phyloP scores from a whole-genome alignment of 2,888 invertebrate genomes.

The Criorhina ranunculi region DNA sequence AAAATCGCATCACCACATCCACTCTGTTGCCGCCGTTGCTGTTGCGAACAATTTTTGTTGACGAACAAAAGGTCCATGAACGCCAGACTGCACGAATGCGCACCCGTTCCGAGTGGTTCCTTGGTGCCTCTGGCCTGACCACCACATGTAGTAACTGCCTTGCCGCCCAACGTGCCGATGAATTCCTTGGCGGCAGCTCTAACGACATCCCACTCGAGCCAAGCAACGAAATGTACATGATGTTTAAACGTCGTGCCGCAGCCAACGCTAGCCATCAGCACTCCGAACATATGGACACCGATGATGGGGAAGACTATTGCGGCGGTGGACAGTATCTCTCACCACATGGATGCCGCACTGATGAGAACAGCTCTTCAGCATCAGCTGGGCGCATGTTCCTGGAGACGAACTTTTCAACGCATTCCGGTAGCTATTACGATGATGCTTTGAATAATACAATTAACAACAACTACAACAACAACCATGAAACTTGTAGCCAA shows the following conservation, averaged over 20 bases:
- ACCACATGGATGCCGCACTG: conserved; percentile 74
- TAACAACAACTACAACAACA: conserved; percentile 67
- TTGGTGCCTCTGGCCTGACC: conserved; percentile 84
- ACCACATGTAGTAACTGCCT: conserved; percentile 82
- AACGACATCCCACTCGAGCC: conserved; percentile 76
- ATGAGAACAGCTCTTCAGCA: conserved; percentile 69
- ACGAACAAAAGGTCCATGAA: conserved; percentile 92
- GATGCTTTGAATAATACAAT: conserved; percentile 71
- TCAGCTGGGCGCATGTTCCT: conserved; percentile 81
- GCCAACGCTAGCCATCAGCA: conserved; percentile 48
- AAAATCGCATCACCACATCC: conserved; percentile 70
- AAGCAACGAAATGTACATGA: conserved; percentile 78
- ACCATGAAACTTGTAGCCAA: conserved; percentile 76
- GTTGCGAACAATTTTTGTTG: conserved; percentile 26
- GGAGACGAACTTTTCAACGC: conserved; percentile 81
- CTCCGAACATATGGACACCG: conserved; percentile 81
- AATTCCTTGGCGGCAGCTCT: conserved; percentile 79
- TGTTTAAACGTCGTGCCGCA: conserved; percentile 79
- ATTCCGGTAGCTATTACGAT: conserved; percentile 82
- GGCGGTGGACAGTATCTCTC: conserved; percentile 68
- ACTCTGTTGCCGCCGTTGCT: conserved; percentile 58
- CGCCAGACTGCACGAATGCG: conserved; percentile 98
- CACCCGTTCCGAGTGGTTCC: conserved; percentile 98
- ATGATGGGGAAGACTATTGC: conserved; percentile 78
- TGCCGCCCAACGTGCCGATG: conserved; percentile 78